Evolutionary conservation across 2,888 invertebrate genomes (phyloP).

Genomic region (Priocnemis perturbator): DNA sequence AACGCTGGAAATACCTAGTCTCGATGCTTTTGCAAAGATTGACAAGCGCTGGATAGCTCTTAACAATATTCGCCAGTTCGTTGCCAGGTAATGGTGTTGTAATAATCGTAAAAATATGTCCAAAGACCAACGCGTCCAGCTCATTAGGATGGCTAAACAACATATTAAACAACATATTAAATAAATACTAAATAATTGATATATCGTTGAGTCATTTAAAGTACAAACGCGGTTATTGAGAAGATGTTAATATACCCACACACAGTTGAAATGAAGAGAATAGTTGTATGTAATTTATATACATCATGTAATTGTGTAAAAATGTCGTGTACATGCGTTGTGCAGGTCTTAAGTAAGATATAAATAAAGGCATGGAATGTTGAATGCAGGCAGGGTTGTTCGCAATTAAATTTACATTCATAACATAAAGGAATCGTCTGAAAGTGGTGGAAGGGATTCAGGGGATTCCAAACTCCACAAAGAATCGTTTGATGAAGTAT

Average conservation of each 20-base stretch:
- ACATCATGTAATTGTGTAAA: not conserved
- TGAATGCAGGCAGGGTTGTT: not conserved
- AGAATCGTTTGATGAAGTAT: slow-evolving; percentile 55
- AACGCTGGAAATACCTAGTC: slow-evolving; percentile 83
- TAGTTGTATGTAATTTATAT: slow-evolving; percentile 11
- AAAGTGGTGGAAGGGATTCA: slow-evolving; percentile 51
- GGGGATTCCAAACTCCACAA: slow-evolving; percentile 52
- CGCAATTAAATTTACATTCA: slow-evolving; percentile 8
- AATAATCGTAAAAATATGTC: slow-evolving; percentile 95
- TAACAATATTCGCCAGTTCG: slow-evolving; percentile 87
- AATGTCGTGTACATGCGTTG: not conserved
- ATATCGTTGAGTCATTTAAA: slow-evolving; percentile 12
- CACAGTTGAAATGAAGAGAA: not conserved
- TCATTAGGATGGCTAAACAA: slow-evolving; percentile 87
- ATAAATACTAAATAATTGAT: slow-evolving; percentile 27
- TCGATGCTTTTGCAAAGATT: slow-evolving; percentile 90
- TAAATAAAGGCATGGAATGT: not conserved
- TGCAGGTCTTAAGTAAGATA: not conserved
- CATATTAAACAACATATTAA: slow-evolving; percentile 41
- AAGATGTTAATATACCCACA: not conserved
- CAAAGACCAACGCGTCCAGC: slow-evolving; percentile 96
- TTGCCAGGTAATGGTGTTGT: slow-evolving; percentile 92
- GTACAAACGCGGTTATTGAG: not conserved
- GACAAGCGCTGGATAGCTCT: slow-evolving; percentile 86
- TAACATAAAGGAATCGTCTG: slow-evolving; percentile 48